Percentiles rank a stretch among this genome's conserved stretches.
These are phyloP conservation scores for Drosophila mojavensis DNA, from an alignment of 1,140 invertebrate species.

Conservation along the genomic window DNA sequence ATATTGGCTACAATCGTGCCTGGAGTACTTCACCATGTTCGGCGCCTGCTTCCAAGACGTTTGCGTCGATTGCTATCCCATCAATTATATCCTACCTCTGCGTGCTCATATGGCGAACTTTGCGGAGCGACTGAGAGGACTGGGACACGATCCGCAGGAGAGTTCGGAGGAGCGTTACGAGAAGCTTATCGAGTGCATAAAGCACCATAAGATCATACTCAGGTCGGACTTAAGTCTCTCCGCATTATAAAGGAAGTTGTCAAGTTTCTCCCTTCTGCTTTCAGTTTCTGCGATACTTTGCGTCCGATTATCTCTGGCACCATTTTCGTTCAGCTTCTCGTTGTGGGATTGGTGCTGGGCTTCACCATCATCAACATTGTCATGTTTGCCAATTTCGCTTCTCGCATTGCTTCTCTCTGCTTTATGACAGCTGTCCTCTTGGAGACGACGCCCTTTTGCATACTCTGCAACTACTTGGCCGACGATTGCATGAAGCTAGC, in stretches of 20 bases:
- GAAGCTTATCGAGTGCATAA: conserved; percentile 52
- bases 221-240: conserved; percentile 34
- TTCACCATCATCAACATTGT: conserved; percentile 71
- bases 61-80: conserved; percentile 66
- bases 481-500: conserved; percentile 59
- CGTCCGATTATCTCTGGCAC: conserved; percentile 69
- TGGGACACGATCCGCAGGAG: conserved; percentile 45
- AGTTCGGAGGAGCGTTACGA: conserved; percentile 41
- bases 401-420: conserved; percentile 50
- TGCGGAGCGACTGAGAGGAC: conserved; percentile 40
- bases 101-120: conserved; percentile 59
- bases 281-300: conserved; percentile 55
- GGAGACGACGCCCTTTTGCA: conserved; percentile 69
- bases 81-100: conserved; percentile 53
- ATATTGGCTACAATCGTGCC: conserved; percentile 48
- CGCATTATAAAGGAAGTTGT: too few relatives aligned
- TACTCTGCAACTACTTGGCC: conserved; percentile 66
- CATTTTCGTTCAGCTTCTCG: conserved; percentile 70
- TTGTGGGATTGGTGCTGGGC: conserved; percentile 63
- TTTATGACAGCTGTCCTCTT: conserved; percentile 62
- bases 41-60: conserved; percentile 71
- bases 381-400: conserved; percentile 60
- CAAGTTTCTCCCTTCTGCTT: neutral
- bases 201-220: conserved; percentile 59
- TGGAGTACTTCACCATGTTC: conserved; percentile 68